Conservation (phyloP, 2,113 vertebrate genomes). For the Camelus dromedarius region DNA sequence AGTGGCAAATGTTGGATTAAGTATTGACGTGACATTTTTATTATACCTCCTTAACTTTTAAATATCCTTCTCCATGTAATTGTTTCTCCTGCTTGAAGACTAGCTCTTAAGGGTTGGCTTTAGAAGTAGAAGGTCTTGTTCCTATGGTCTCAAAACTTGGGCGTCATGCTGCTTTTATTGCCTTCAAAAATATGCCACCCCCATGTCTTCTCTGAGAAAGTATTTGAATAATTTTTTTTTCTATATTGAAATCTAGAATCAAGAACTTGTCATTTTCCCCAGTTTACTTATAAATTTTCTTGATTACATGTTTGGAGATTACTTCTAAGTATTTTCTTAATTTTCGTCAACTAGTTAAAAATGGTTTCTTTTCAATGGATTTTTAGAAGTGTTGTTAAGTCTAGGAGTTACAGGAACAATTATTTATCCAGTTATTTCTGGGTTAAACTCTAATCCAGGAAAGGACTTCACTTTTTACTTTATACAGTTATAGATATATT, state of each 20-base stretch:
- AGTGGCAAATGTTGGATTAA: slow-evolving; percentile 19
- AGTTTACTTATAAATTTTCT: slow-evolving; percentile 25
- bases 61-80: background rate
- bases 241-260: background rate
- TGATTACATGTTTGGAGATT: slow-evolving; percentile 21
- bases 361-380: slow-evolving; percentile 24
- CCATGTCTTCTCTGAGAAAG: background rate
- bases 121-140: background rate
- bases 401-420: background rate
- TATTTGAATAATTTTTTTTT: slow-evolving; percentile 21
- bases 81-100: background rate
- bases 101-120: background rate
- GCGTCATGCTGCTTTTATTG: background rate
- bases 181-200: background rate
- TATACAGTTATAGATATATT: slow-evolving; percentile 10
- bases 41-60: slow-evolving; percentile 41
- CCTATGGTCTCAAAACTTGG: background rate
- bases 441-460: slow-evolving; percentile 42
- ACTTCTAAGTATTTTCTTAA: background rate
- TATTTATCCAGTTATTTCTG: slow-evolving; percentile 37
- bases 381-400: slow-evolving; percentile 57
- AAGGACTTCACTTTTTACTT: background rate
- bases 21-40: slow-evolving; percentile 51
- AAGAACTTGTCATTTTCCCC: background rate
- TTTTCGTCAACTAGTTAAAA: slow-evolving; percentile 33